Evolutionary conservation across 1,140 invertebrate species (phyloP), one percentile per base, ranked within the genome.

Genomic region (Calephelis virginiensis): DNA sequence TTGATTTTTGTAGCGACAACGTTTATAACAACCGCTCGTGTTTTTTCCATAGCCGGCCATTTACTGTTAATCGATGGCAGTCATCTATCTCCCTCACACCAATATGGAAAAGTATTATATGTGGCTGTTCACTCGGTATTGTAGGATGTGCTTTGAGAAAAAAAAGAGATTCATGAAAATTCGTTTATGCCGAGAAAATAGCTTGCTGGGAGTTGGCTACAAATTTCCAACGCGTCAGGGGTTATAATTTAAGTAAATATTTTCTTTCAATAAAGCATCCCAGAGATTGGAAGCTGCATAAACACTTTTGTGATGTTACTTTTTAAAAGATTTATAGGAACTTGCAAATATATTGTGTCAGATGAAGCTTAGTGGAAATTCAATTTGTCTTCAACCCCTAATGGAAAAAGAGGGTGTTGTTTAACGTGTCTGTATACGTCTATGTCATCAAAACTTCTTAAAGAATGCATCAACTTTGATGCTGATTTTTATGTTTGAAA

Each of bases 51-150:
- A 64, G 49, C 50, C 49, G n/a, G 38, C 53, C 53, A 56, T 56
- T 56, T 56, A 56, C 13, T 53, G 63, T 64, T 64, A 64, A 64
- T 64, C 63, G 63, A 64, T 64, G 63, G 63, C 28, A 43, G 14
- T 28, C 1, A 5, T 11, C 38, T 17, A 28, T 64, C 63, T 40
- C 63, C 9, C 48, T 64, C 49, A 5, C 63, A 64, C 63, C 11
- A 9, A 8, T 8, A 14, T 43, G 48, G 1, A 8, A 17, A 47
- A 14, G 9, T 14, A 38, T 53, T 11, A 37, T 56, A 63, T 48
- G 17, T 48, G 43, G 8, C 47, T 63, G 47, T 48, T 63, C 61
- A 48, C 46, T 49, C 61, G 61, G 14, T 63, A 48, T 43, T 43
- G 47, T 38, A 48, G 61, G 43, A 49, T 47, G 47, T 63, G 28